These are phyloP conservation scores for Heliconius sara DNA, from an alignment of 2,888 invertebrate species.

Conservation along the genomic window DNA sequence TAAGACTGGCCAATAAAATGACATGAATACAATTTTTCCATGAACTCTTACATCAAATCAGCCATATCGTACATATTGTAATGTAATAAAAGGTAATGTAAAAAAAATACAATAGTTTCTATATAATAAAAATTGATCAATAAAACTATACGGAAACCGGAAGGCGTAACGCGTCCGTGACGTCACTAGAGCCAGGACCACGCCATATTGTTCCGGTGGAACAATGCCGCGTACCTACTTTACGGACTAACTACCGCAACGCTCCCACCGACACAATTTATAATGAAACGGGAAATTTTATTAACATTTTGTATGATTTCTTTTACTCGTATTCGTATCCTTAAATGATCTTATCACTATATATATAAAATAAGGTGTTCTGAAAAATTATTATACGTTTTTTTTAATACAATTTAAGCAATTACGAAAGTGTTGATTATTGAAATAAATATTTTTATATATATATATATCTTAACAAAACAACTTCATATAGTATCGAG, in stretches of 20 bases:
- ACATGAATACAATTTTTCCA: not conserved
- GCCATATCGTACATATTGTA: not conserved
- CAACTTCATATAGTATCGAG: slow-evolving; percentile 1
- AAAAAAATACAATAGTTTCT: not conserved
- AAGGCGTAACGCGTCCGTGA: slow-evolving; percentile 61
- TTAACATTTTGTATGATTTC: slow-evolving; percentile 33
- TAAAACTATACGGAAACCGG: slow-evolving; percentile 55
- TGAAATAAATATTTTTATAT: too few relatives aligned
- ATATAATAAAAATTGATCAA: slow-evolving; percentile 2
- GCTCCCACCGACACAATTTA: slow-evolving; percentile 38
- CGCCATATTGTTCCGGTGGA: slow-evolving; percentile 65
- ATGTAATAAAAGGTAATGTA: not conserved
- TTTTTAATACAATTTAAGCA: not conserved
- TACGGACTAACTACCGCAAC: slow-evolving; percentile 52
- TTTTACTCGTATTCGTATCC: not conserved
- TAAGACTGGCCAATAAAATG: not conserved
- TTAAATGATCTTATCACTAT: not conserved
- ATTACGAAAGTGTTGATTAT: too few relatives aligned
- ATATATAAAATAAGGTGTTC: not conserved
- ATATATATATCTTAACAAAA: not conserved
- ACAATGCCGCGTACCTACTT: slow-evolving; percentile 64
- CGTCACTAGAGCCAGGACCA: slow-evolving; percentile 63
- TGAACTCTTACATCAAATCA: not conserved
- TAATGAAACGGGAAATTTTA: slow-evolving; percentile 44
- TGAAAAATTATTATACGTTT: not conserved